phyloP scores from a whole-genome alignment of 1,140 invertebrate genomes.

The Saccostrea echinata region DNA sequence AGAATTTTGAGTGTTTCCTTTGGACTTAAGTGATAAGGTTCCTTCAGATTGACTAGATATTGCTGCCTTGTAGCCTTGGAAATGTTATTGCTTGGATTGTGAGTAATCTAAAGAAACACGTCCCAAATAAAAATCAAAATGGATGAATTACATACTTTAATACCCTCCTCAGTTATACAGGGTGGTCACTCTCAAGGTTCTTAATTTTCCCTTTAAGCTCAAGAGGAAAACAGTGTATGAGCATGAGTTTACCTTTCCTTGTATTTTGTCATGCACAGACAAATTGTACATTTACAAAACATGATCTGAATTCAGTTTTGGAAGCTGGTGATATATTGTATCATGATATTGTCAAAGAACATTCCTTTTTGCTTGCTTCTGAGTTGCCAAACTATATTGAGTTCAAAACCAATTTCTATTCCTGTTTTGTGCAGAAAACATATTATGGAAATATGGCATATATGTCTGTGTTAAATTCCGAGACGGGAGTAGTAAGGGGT shows the following conservation, averaged over 20 bases:
- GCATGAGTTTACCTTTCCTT: background rate
- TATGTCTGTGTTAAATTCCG: background rate
- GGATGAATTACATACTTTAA: too few relatives aligned
- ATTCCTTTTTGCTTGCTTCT: background rate
- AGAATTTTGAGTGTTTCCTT: too few relatives aligned
- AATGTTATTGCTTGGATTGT: too few relatives aligned
- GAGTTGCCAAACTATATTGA: background rate
- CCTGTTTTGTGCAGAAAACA: background rate
- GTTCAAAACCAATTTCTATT: background rate
- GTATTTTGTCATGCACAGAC: too few relatives aligned
- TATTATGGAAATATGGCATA: background rate
- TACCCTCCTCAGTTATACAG: too few relatives aligned
- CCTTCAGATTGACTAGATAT: too few relatives aligned
- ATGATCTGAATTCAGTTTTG: background rate
- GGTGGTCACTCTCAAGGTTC: too few relatives aligned
- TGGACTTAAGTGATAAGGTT: too few relatives aligned
- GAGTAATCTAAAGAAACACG: too few relatives aligned
- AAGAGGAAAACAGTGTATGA: constrained; percentile 2
- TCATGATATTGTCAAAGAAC: background rate
- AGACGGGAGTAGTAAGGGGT: too few relatives aligned
- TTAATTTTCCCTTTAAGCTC: background rate
- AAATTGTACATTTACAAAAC: background rate
- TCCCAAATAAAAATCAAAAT: too few relatives aligned
- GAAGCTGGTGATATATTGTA: background rate
- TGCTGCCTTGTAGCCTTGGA: too few relatives aligned